These are phyloP conservation scores for Brassicogethes aeneus DNA, from an alignment of 2,888 invertebrate genomes.

Conservation along the genomic window DNA sequence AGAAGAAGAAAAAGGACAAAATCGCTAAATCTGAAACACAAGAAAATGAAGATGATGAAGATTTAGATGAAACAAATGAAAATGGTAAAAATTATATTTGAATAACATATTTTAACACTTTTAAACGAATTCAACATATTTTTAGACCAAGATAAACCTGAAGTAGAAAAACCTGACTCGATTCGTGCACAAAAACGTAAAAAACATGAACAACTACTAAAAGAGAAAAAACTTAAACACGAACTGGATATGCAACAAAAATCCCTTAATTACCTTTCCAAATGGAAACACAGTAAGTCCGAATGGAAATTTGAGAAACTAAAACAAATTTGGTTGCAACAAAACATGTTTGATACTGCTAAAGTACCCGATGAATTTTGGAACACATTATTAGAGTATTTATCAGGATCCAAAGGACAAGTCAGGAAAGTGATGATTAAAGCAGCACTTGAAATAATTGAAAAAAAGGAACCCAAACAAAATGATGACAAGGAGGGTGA, in stretches of 20 bases:
- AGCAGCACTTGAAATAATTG: slow-evolving; percentile 55
- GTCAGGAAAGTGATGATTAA: slow-evolving; percentile 53
- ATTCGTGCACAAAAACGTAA: slow-evolving; percentile 57
- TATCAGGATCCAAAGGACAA: slow-evolving; percentile 59
- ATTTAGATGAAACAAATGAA: slow-evolving; percentile 19
- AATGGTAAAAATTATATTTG: background rate
- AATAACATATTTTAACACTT: no score
- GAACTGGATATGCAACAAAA: slow-evolving; percentile 50
- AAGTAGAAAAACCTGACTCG: slow-evolving; percentile 36
- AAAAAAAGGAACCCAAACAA: slow-evolving; percentile 20
- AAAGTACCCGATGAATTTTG: slow-evolving; percentile 55
- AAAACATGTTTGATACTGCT: slow-evolving; percentile 54
- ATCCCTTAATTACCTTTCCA: slow-evolving; percentile 57
- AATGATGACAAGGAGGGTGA: slow-evolving; percentile 47
- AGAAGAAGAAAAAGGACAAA: background rate
- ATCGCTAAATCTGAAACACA: slow-evolving; percentile 1
- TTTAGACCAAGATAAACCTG: background rate
- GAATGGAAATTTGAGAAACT: slow-evolving; percentile 78
- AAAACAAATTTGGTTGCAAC: slow-evolving; percentile 66
- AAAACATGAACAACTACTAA: slow-evolving; percentile 49
- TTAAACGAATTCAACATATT: no score
- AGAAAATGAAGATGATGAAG: slow-evolving; percentile 3
- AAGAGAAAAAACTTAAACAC: slow-evolving; percentile 45
- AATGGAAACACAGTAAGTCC: slow-evolving; percentile 60
- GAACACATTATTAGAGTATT: slow-evolving; percentile 59